phyloP scores from a whole-genome alignment of 2,888 invertebrate genomes.

The Drosophila anomalata region DNA sequence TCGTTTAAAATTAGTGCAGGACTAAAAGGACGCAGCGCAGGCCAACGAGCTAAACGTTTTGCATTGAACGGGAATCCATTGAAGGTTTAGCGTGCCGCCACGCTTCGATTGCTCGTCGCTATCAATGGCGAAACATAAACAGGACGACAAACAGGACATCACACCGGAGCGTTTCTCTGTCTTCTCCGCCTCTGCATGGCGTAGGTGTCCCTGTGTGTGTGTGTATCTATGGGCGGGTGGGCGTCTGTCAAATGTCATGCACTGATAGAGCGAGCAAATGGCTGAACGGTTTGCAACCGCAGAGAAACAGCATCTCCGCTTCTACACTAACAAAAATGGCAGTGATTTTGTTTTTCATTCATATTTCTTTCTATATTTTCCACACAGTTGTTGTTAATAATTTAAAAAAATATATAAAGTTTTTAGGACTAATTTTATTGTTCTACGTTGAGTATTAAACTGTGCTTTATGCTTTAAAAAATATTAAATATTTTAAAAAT shows the following conservation, averaged over 20 bases:
- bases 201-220: neutral
- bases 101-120: constrained; percentile 61
- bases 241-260: constrained; percentile 72
- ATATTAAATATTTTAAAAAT: too few relatives aligned
- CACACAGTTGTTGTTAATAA: too few relatives aligned
- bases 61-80: constrained; percentile 37
- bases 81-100: constrained; percentile 50
- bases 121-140: constrained; percentile 55
- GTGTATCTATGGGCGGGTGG: neutral
- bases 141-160: constrained; percentile 28
- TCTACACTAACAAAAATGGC: constrained; percentile 8
- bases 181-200: neutral
- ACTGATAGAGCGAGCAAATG: constrained; percentile 74
- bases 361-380: neutral
- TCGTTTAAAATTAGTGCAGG: constrained; percentile 40
- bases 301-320: constrained; percentile 54
- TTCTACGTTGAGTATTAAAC: too few relatives aligned
- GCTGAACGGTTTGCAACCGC: constrained; percentile 61
- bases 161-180: neutral
- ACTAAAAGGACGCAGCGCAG: neutral
- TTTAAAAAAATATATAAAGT: too few relatives aligned
- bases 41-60: constrained; percentile 28
- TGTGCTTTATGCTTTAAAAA: too few relatives aligned
- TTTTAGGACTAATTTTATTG: too few relatives aligned
- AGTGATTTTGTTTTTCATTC: too few relatives aligned